These are phyloP conservation scores for Hiodon alosoides DNA, from an alignment of 2,113 vertebrate genomes.

Conservation along the genomic window DNA sequence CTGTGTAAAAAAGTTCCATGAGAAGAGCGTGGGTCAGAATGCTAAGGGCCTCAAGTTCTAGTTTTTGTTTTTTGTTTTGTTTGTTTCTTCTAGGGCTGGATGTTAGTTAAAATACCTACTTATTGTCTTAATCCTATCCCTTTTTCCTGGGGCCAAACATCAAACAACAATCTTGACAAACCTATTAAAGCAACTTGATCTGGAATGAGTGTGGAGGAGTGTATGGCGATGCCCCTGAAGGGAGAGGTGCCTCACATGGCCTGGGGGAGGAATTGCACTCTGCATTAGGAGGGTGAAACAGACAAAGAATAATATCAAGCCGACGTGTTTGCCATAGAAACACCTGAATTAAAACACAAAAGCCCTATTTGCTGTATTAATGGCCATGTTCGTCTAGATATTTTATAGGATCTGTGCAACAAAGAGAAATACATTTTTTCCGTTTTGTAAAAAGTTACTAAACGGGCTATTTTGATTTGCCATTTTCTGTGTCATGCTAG, in stretches of 20 bases:
- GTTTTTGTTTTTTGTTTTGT: slow-evolving; percentile 32
- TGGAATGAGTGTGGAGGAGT: slow-evolving; percentile 29
- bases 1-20: slow-evolving; percentile 32
- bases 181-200: slow-evolving; percentile 40
- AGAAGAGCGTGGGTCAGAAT: slow-evolving; percentile 57
- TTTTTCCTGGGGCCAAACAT: slow-evolving; percentile 39
- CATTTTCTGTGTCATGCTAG: no score
- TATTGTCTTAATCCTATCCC: slow-evolving; percentile 60
- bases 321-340: no score
- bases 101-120: slow-evolving; percentile 60
- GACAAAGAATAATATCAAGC: neutral
- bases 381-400: no score
- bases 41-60: slow-evolving; percentile 42
- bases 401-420: no score
- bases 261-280: neutral
- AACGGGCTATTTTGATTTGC: no score
- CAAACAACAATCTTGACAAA: slow-evolving; percentile 49
- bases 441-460: no score
- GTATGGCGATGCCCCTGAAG: slow-evolving; percentile 30
- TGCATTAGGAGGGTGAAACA: neutral
- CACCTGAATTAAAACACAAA: no score
- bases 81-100: slow-evolving; percentile 52
- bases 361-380: no score
- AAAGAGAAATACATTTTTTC: no score
- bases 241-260: slow-evolving; percentile 23